phyloP scores from a whole-genome alignment of 2,888 invertebrate genomes.

The Noctua janthe region DNA sequence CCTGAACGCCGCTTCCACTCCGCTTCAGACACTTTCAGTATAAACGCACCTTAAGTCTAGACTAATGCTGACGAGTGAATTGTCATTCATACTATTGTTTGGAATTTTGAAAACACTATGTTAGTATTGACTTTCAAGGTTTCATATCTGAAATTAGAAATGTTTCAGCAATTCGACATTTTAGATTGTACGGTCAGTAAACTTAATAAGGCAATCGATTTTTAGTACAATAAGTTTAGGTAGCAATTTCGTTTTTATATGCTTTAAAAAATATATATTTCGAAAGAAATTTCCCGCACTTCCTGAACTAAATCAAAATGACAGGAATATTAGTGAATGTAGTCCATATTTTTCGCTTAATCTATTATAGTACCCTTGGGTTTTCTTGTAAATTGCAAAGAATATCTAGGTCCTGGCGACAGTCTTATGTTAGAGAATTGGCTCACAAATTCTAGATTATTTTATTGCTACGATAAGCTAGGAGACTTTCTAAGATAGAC shows the following conservation, averaged over 20 bases:
- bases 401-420: conserved; percentile 28
- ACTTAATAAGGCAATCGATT: not conserved
- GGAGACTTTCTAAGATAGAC: not conserved
- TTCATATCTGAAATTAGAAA: not conserved
- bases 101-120: not conserved
- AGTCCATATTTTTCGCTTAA: not conserved
- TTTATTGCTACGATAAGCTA: conserved; percentile 15
- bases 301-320: too few relatives aligned
- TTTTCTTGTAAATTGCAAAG: not conserved
- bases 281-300: not conserved
- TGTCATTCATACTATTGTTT: conserved; percentile 20
- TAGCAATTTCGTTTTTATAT: not conserved
- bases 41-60: conserved; percentile 23
- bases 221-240: not conserved
- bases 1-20: not conserved
- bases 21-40: not conserved
- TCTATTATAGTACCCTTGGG: not conserved
- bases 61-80: conserved; percentile 9
- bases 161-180: not conserved
- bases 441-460: not conserved
- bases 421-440: conserved; percentile 1
- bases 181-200: not conserved
- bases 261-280: too few relatives aligned
- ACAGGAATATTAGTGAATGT: not conserved
- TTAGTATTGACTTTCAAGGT: conserved; percentile 21